A percentile compares a stretch with the other conserved stretches of the same genome.
Conservation (phyloP, 1,140 invertebrate species). For the Drosophila prosaltans region DNA sequence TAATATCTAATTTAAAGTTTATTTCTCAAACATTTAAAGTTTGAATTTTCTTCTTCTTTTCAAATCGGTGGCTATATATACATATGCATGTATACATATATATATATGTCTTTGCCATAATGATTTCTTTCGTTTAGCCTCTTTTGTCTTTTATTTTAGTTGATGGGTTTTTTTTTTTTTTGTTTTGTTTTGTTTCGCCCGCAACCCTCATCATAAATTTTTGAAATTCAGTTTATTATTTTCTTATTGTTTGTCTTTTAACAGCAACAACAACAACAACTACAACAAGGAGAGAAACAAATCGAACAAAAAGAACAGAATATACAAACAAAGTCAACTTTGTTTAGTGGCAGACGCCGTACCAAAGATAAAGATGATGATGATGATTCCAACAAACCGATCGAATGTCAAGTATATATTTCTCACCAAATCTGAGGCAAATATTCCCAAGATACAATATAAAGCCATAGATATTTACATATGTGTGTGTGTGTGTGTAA, state of each 20-base stretch:
- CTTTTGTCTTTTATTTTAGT: constrained; percentile 3
- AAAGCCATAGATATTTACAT: constrained; percentile 50
- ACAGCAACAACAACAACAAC: constrained; percentile 19
- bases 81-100: background rate
- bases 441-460: constrained; percentile 58
- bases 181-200: constrained; percentile 15
- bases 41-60: background rate
- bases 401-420: constrained; percentile 63
- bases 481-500: background rate
- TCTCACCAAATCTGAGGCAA: constrained; percentile 41
- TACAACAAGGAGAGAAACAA: constrained; percentile 23
- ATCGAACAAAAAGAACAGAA: constrained; percentile 13
- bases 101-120: background rate
- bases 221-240: constrained; percentile 51
- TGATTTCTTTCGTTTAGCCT: constrained; percentile 9
- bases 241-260: constrained; percentile 34
- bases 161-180: background rate
- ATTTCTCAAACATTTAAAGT: background rate
- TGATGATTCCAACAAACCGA: constrained; percentile 29
- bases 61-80: background rate
- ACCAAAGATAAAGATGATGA: background rate
- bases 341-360: constrained; percentile 54
- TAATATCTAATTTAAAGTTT: background rate
- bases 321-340: constrained; percentile 39
- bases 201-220: constrained; percentile 67